Conservation (phyloP, 2,888 invertebrate species). For the Tortrix viridana region DNA sequence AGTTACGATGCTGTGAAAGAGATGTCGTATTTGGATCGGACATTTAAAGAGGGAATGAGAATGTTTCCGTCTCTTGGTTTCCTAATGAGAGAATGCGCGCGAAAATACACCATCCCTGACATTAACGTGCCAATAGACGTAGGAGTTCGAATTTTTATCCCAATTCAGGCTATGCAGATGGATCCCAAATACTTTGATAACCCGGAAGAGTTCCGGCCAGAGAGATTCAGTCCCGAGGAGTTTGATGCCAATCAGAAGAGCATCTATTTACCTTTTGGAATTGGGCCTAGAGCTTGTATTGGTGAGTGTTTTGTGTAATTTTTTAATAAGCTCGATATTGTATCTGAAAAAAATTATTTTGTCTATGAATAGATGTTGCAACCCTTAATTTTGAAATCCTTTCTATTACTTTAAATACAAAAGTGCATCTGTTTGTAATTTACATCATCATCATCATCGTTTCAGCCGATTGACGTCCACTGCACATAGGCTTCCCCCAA, state of each 20-base stretch:
- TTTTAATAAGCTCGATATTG: no score
- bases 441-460: no score
- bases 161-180: slow-evolving; percentile 35
- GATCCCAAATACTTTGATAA: slow-evolving; percentile 42
- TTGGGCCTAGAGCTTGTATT: slow-evolving; percentile 63
- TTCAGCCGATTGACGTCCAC: no score
- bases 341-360: no score
- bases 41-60: slow-evolving; percentile 63
- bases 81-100: slow-evolving; percentile 50
- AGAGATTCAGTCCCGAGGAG: slow-evolving; percentile 39
- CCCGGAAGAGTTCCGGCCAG: slow-evolving; percentile 40
- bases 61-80: slow-evolving; percentile 59
- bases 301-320: slow-evolving; percentile 49
- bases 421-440: no score
- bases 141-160: slow-evolving; percentile 32
- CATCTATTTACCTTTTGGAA: slow-evolving; percentile 62
- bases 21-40: slow-evolving; percentile 66
- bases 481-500: no score
- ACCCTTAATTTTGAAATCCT: no score
- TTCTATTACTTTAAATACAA: no score
- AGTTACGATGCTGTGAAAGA: slow-evolving; percentile 65
- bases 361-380: no score
- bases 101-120: slow-evolving; percentile 53
- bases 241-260: slow-evolving; percentile 42
- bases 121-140: slow-evolving; percentile 46